Percentiles rank a stretch among this genome's conserved stretches.
phyloP scores from a whole-genome alignment of 2,888 invertebrate genomes.

The Flexamia atlantica region DNA sequence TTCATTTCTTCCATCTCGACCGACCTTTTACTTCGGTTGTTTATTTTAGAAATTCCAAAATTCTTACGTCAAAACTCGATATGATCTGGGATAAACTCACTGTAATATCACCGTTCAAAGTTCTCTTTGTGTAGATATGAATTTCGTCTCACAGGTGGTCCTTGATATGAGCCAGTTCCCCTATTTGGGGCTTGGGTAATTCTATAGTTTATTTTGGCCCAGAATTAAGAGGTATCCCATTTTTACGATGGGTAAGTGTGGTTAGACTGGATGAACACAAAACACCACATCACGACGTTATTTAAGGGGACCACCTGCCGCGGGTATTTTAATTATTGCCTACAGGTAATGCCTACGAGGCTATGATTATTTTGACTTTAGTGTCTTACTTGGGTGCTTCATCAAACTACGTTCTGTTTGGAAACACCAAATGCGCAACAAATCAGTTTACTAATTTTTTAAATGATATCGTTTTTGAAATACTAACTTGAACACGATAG shows the following conservation, averaged over 20 bases:
- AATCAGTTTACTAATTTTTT: too few relatives aligned
- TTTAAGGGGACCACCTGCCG: slow-evolving; percentile 1
- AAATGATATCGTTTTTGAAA: too few relatives aligned
- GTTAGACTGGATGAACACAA: background rate
- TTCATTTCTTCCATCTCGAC: background rate
- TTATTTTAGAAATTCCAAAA: background rate
- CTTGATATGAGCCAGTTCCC: background rate
- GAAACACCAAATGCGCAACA: too few relatives aligned
- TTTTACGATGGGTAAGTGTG: background rate
- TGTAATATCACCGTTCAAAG: background rate
- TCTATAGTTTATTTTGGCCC: background rate
- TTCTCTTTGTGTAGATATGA: background rate
- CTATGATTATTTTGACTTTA: background rate
- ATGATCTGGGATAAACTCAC: background rate
- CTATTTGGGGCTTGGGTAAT: background rate
- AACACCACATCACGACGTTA: slow-evolving; percentile 1
- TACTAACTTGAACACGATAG: too few relatives aligned
- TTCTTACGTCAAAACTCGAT: background rate
- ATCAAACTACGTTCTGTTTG: too few relatives aligned
- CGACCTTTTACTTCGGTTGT: background rate
- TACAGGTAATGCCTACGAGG: background rate
- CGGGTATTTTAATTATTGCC: slow-evolving; percentile 10
- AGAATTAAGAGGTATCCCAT: background rate
- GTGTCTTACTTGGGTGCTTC: too few relatives aligned
- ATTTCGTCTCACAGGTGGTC: background rate